Evolutionary conservation across 2,113 vertebrate genomes (phyloP).

Genomic region (Agelaius phoeniceus): DNA sequence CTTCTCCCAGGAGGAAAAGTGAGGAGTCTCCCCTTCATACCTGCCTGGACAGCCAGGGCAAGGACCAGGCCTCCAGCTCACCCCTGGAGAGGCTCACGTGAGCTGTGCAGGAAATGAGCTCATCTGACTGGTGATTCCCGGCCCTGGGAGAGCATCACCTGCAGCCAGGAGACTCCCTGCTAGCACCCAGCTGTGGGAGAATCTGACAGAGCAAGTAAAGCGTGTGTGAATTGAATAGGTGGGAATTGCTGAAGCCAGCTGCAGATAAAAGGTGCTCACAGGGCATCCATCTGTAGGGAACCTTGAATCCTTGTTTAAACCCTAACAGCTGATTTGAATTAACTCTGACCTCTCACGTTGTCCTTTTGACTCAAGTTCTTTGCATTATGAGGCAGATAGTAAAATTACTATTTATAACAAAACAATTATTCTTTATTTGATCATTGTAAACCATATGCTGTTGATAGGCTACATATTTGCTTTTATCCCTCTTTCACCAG

Average conservation of each 20-base stretch:
- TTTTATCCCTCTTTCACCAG: background rate
- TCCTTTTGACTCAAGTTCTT: background rate
- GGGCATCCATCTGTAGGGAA: background rate
- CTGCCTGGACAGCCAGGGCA: constrained; percentile 47
- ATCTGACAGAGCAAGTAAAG: too few species aligned
- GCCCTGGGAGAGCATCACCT: background rate
- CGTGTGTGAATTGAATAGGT: background rate
- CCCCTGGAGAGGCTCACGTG: constrained; percentile 25
- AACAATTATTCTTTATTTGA: background rate
- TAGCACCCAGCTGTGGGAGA: background rate
- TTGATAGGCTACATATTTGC: background rate
- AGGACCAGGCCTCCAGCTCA: constrained; percentile 51
- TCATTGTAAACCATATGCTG: background rate
- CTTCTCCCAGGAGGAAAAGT: constrained; percentile 1
- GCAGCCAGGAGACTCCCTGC: background rate
- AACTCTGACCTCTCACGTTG: background rate
- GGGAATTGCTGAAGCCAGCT: background rate
- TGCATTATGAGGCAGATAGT: background rate
- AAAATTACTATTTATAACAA: background rate
- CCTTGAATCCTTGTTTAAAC: background rate
- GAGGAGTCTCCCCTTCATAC: background rate
- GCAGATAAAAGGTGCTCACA: background rate
- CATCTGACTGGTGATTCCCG: background rate
- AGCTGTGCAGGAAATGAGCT: constrained; percentile 65
- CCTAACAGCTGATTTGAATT: background rate